phyloP scores from a whole-genome alignment of 2,113 vertebrate genomes.

The Pogona vitticeps region DNA sequence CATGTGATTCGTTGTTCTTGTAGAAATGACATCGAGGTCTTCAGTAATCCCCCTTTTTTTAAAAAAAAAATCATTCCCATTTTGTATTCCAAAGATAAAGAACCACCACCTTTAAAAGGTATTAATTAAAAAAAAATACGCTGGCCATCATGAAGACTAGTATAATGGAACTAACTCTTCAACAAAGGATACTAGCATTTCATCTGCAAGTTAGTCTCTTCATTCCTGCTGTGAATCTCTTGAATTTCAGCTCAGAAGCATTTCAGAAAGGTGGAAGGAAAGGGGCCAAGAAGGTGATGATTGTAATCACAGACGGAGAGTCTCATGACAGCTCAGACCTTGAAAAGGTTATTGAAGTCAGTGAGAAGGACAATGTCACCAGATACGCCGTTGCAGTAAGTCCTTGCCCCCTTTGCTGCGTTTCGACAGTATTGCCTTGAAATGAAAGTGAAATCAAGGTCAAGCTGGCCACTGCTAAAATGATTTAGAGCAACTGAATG shows the following conservation, averaged over 20 bases:
- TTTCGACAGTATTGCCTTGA: neutral
- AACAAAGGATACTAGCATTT: neutral
- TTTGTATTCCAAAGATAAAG: neutral
- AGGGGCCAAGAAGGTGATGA: constrained; percentile 95
- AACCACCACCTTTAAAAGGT: neutral
- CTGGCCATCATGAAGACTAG: too few species aligned
- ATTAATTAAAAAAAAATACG: neutral
- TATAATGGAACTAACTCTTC: neutral
- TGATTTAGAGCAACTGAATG: neutral
- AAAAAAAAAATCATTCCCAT: neutral
- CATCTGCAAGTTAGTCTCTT: too few species aligned
- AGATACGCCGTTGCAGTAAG: constrained; percentile 95
- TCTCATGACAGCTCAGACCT: constrained; percentile 94
- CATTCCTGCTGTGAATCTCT: constrained; percentile 23
- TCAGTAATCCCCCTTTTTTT: too few species aligned
- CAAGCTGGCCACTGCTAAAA: too few species aligned
- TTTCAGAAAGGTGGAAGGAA: constrained; percentile 90
- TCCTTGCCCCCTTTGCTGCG: neutral
- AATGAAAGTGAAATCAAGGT: neutral
- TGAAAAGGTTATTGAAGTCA: constrained; percentile 84
- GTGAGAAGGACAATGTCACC: constrained; percentile 92
- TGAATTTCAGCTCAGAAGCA: constrained; percentile 80
- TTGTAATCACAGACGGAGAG: constrained; percentile 96
- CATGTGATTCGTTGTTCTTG: neutral
- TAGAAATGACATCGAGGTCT: too few species aligned